Base-by-base conservation (phyloP, 1,140 invertebrate genomes). In the Colletes gigas region DNA sequence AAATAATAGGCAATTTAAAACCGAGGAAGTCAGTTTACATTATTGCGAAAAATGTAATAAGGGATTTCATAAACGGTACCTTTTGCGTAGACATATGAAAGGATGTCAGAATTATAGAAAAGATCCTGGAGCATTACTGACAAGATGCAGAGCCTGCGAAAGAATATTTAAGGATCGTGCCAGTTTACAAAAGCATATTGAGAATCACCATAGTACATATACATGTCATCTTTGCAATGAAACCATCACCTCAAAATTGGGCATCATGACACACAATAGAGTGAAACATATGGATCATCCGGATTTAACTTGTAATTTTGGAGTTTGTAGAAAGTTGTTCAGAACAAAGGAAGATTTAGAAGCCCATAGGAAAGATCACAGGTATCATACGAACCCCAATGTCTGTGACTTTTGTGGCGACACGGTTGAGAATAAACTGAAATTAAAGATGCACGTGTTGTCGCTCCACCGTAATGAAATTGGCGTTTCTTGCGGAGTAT, bases 401-500 rank as follows among this genome's bases (percentile, higher is more conserved):
- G 93, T 95, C n/a, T 95, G 95, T 78, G 94, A 95, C 72, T 95
- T 95, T 78, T 95, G 95, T 78, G 95, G 94, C 5, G 95, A 95
- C 83, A 92, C 94, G 0, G 92, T 95, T 1, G 93, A 94, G 10
- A 95, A 94, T 78, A 95, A 95, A 81, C 88, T 95, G 2, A 95
- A 95, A 81, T 82, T 95, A 2, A 95, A 95, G 78, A 95, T 95
- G 94, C 95, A 95, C 77, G 93, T 95, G 5, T 82, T 95, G 62
- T 94, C 93, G 8, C 83, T 95, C 54, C 94, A 95, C 77, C 88
- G 94, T 17, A 94, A 95, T 78, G 94, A 94, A 60, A 92, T 95
- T 17, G 94, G 94, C 1, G 93, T 94, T 14, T 94, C 94, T 14
- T 95, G 95, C 62, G 94, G 94, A 0, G 94, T 95, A 6, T 95